Evolutionary conservation across 92 coral and sea anemone genomes (phyloP), one percentile per base, ranked within the genome.

Genomic region (Palythoa heliodiscus): DNA sequence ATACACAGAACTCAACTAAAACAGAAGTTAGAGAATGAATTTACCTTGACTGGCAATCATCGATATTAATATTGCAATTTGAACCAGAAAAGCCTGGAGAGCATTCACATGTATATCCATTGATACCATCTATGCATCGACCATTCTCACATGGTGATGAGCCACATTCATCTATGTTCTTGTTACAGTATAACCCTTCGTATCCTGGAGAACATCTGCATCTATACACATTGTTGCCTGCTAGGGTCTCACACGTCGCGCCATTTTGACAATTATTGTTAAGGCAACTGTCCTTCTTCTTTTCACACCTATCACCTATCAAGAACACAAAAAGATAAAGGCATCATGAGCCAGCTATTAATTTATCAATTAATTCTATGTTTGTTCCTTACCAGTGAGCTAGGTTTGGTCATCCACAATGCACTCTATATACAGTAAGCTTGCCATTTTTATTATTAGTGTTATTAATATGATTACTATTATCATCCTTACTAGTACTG

Each of bases 151-250:
- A 96, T 5, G 99, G 99, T 60, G 77, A 83, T 6, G 90, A 10
- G 24, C 83, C 75, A 86, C 99, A 96, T 75, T 97, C 98, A 77
- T 97, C 90, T 22, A 95, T 85, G 69, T 97, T 88, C 38, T 87
- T 78, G 64, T 91, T 87, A 35, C 99, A 97, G 82, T 82, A 84
- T 75, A 74, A 83, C 2, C 99, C 98, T 38, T 84, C 69, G 54
- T 81, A 97, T 9, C 99, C 99, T 5, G 99, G 93, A 8, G 17
- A 53, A 52, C 99, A 96, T 17, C 50, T 77, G 78, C 99, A 96
- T 2, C 78, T 63, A 83, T 96, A 96, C 11, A 87, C 88, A 75
- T 86, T 82, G 14, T 66, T 85, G 77, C 35, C 63, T 61, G 82
- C 74, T 66, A 25, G 25, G 2, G 83, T 52, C 22, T 35, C 7